Evolutionary conservation across 2,888 invertebrate genomes (phyloP), one percentile per base, ranked within the genome.

Genomic region (Lithophane semibrunnea): DNA sequence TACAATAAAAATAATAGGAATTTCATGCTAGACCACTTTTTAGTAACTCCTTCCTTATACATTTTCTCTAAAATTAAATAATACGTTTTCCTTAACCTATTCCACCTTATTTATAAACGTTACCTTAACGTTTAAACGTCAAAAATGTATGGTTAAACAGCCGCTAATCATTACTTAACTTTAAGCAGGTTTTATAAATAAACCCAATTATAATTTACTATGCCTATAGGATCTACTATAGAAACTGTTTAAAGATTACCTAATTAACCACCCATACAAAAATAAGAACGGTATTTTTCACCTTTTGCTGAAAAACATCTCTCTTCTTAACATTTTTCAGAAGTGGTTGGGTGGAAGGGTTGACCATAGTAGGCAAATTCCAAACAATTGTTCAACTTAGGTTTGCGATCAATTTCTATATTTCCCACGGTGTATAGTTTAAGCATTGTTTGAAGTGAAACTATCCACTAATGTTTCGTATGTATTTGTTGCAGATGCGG

Each of bases 401-500:
- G 24, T 67, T 66, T 37, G 8, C 12, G 8, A 65, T 49, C 18
- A 37, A 12, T 60, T 66, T 65, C 18, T 44, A 70, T 12, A 56
- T 21, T 63, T 72, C 56, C 65, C 83, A 83, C 69, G 49, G 49
- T 69, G 52, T 70, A 60, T 21, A 61, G 42, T 74, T 49, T 21
- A 47, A 44, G n/a, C 18, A 58, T 71, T 63, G 42, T 29, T 64
- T 80, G 24, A 52, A 81, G 65, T 71, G 49, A 83, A 75, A 85
- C 67, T 70, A 80, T 70, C 60, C 65, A 80, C 79, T 86, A 77
- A 89, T 75, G 75, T 83, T 83, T 88, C 82, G 81, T 79, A 86
- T 86, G 1, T 79, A 24, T 92, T 95, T 96, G 92, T 95, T 90
- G 91, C 96, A 96, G 92, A 96, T 96, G 96, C 95, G 95, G 93